Base-by-base conservation (phyloP, 1,140 invertebrate genomes). In the Maniola jurtina region DNA sequence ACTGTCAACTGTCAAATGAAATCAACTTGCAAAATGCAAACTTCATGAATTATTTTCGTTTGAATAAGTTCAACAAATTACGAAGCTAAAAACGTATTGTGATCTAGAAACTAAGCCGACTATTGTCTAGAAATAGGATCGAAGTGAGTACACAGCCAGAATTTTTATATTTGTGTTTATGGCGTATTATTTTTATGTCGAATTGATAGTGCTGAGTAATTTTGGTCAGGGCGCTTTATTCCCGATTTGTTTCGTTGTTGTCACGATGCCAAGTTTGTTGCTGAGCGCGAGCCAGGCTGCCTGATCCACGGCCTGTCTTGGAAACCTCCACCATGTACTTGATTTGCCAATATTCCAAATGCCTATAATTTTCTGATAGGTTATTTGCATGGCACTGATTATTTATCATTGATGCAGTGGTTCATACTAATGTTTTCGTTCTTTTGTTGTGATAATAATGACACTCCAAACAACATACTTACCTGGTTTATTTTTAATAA, bases 171-270 rank as follows among this genome's bases (percentile, higher is more conserved):
- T 66, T 52, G 36, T 47, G 55, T 35, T 52, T 62, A 36, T 68
- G 66, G 61, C 61, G 54, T 59, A 72, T 71, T 76, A 75, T 73
- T 80, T 78, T 73, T 71, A 70, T 73, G 70, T 66, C 62, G 55
- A 58, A 55, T 55, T 55, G 67, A 77, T 77, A 61, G 61, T 71
- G 78, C 78, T 78, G 78, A 80, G 73, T 80, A 80, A 80, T 78
- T 76, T 80, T 56, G 64, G 67, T 67, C 62, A 47, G 59, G 50
- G 14, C 16, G 52, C 38, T 66, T 35, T 68, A 52, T 58, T 61
- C 47, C 66, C 47, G 69, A 61, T 72, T 62, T 63, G 59, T 55
- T 71, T 67, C 70, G 64, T 55, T 64, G 66, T 80, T 80, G 78
- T 72, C 78, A 78, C 68, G 59, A 54, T 80, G 78, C 78, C 78